Evolutionary conservation across 2,113 vertebrate genomes (phyloP), one percentile per base, ranked within the genome.

Genomic region (Anhinga anhinga): DNA sequence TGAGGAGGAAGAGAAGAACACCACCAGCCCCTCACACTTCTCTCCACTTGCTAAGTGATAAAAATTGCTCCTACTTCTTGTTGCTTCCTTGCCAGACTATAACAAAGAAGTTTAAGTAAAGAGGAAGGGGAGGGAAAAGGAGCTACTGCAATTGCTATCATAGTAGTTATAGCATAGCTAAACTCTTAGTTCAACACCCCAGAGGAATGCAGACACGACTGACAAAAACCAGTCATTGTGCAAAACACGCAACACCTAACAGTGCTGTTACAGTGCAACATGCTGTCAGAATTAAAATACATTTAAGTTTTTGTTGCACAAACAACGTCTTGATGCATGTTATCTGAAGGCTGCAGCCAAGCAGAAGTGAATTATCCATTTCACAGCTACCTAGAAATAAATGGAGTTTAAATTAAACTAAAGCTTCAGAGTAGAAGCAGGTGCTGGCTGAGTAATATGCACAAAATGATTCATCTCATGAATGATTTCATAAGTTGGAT

Each of bases 371-470:
- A 72, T 58, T 82, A 76, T 12, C 34, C 49, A 58, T 94, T 96
- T 89, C 87, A 87, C 92, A 97, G 90, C 65, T 10, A 44, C 36
- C 74, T 29, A 36, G 70, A 69, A 88, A 87, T 36, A 84, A 78
- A 84, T 44, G 36, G 78, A 71, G 77, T 52, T 95, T 71, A 67
- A 94, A 6, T 87, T 40, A 74, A 95, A 59, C 7, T 3, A 44
- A 44, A 71, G 77, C 55, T 91, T 86, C 34, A 3, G 93, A 88
- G 83, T 17, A 74, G 76, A 76, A 91, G 82, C 86, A 89, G 87
- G 84, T 94, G 92, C 82, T 95, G 58, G 65, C 79, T 82, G 87
- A 90, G 90, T 34, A 94, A 91, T 47, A 44, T 0, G 15, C 45
- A 58, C 49, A 4, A 65, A 85, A 50, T 82, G 65, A 96, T 82